Evolutionary conservation across 2,888 invertebrate species (phyloP), one percentile per base, ranked within the genome.

Genomic region (Branchipolynoe longqiensis): DNA sequence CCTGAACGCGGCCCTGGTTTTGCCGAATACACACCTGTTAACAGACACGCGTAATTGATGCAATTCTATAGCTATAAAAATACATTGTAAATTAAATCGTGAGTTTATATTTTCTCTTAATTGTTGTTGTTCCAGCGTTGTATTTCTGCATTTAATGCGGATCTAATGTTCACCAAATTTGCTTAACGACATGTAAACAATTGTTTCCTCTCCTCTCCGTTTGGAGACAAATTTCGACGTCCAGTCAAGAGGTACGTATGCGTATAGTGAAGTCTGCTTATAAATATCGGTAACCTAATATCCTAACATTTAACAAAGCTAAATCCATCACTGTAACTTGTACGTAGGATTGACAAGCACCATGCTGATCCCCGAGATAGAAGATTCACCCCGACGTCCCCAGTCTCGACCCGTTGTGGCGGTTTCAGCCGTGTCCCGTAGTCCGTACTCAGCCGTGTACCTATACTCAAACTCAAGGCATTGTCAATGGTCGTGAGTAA

Each of bases 131-230:
- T n/a, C n/a, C n/a, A n/a, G n/a, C n/a, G n/a, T n/a, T n/a, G n/a
- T n/a, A n/a, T n/a, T n/a, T n/a, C n/a, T n/a, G n/a, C n/a, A n/a
- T n/a, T 69, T 38, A 33, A 22, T 69, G 69, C 69, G 69, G n/a
- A 2, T 22, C 69, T 69, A 6, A 22, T 12, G 36, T 6, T 69
- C 36, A 69, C 69, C 69, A 36, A 69, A 38, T 36, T 38, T 69
- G 69, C 69, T 36, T 69, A 25, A 38, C 33, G 69, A 69, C 69
- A 69, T 69, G 69, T 69, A 69, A 69, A 69, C 69, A 69, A 31
- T n/a, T 1, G 62, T 28, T 62, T 62, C 62, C 31, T 3, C 62
- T n/a, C 18, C 3, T 3, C 22, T 56, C 25, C 56, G 25, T 56
- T n/a, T n/a, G 56, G 2, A n/a, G 3, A n/a, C 56, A n/a, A n/a